phyloP scores from a whole-genome alignment of 1,140 invertebrate genomes.

The Orchestia grillus region DNA sequence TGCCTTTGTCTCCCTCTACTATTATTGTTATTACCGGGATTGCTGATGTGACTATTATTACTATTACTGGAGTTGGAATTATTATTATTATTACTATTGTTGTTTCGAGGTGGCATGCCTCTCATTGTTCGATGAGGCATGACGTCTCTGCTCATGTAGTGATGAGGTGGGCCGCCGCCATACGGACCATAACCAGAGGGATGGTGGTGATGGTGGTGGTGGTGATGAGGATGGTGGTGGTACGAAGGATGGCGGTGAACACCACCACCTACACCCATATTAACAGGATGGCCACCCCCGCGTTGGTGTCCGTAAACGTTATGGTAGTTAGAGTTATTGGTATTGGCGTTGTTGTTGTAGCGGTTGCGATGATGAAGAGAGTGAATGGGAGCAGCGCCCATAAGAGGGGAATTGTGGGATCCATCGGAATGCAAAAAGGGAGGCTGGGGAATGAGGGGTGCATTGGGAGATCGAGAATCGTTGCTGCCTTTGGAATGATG shows the following conservation, averaged over 20 bases:
- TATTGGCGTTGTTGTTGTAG: background rate
- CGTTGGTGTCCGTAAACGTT: slow-evolving; percentile 16
- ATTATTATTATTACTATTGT: slow-evolving; percentile 4
- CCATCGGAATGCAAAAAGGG: slow-evolving; percentile 3
- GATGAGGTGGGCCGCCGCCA: background rate
- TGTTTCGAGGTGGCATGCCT: slow-evolving; percentile 36
- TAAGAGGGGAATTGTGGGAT: slow-evolving; percentile 42
- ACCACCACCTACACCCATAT: slow-evolving; percentile 36
- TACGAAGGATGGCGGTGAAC: slow-evolving; percentile 18
- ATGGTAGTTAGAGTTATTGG: slow-evolving; percentile 19
- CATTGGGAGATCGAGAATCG: slow-evolving; percentile 19
- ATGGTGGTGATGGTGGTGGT: slow-evolving; percentile 28
- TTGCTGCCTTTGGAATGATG: slow-evolving; percentile 16
- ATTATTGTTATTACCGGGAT: slow-evolving; percentile 32
- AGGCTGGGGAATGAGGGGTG: slow-evolving; percentile 41
- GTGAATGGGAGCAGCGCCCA: slow-evolving; percentile 17
- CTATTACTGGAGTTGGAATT: slow-evolving; percentile 22
- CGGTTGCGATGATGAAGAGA: background rate
- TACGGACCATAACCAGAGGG: slow-evolving; percentile 6
- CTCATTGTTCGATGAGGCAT: slow-evolving; percentile 29
- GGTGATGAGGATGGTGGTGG: slow-evolving; percentile 28
- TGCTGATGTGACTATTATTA: slow-evolving; percentile 17
- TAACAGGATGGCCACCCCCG: slow-evolving; percentile 11
- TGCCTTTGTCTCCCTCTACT: slow-evolving; percentile 50
- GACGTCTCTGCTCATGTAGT: slow-evolving; percentile 17